These are phyloP conservation scores for Galeopsomyia nigrocyanea DNA, from an alignment of 2,888 invertebrate species.

Conservation along the genomic window DNA sequence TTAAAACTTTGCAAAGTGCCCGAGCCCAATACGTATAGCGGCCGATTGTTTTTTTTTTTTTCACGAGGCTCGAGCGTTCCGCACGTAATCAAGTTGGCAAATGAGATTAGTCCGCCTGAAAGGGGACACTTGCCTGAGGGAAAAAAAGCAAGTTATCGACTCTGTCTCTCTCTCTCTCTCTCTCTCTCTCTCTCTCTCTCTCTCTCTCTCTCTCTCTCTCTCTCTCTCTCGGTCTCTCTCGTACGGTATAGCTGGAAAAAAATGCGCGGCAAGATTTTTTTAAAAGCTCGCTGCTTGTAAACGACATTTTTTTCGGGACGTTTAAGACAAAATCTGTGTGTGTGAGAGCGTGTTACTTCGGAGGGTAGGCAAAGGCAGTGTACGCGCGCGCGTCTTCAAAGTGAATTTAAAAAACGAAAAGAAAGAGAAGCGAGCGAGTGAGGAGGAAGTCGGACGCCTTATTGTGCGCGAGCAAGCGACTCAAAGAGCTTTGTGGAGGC, in stretches of 20 bases:
- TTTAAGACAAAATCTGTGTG: neutral
- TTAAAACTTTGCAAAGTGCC: constrained; percentile 48
- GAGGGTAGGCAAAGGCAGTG: constrained; percentile 30
- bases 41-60: constrained; percentile 19
- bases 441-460: constrained; percentile 65
- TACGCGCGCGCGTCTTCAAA: constrained; percentile 44
- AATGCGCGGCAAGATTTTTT: constrained; percentile 33
- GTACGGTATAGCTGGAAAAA: constrained; percentile 12
- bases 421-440: constrained; percentile 14
- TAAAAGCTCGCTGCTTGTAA: neutral
- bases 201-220: constrained; percentile 27
- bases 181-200: too few relatives aligned
- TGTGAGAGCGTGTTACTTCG: constrained; percentile 3
- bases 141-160: constrained; percentile 8
- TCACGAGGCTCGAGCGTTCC: too few relatives aligned
- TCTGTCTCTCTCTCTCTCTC: too few relatives aligned
- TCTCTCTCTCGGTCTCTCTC: constrained; percentile 22
- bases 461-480: constrained; percentile 66
- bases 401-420: constrained; percentile 59
- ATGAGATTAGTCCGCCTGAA: constrained; percentile 47
- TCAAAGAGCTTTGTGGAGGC: constrained; percentile 66
- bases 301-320: constrained; percentile 10
- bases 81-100: constrained; percentile 45
- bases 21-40: constrained; percentile 10
- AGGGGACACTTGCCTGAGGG: constrained; percentile 13